Evolutionary conservation across 2,888 invertebrate genomes (phyloP), one percentile per base, ranked within the genome.

Genomic region (Luffia ferchaultella): DNA sequence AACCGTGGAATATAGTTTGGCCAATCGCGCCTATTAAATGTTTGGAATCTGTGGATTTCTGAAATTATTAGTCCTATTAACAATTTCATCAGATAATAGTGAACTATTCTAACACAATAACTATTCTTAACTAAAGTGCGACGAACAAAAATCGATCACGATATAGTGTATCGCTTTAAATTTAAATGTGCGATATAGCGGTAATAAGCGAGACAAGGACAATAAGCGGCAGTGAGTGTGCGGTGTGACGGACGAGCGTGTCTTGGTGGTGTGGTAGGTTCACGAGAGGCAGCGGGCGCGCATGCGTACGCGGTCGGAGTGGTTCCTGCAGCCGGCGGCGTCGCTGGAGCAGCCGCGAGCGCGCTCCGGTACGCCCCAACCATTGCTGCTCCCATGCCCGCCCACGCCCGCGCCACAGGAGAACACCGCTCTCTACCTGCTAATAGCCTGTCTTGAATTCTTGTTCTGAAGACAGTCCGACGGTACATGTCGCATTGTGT

Each of bases 301-400:
- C 62, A 96, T 98, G 95, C 90, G 95, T 73, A 96, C 97, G 59
- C 90, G 98, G 62, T 97, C 97, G 54, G 97, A 98, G 85, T 98
- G 98, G 98, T 98, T 97, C 86, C 89, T 95, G 76, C 90, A 91
- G 65, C 90, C 90, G 52, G 86, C 86, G 57, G 86, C 87, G 54
- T 76, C 84, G 68, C 69, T 80, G 76, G 82, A 82, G 67, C 74
- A 70, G 62, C 64, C 69, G 61, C 73, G 77, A 55, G 56, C 73
- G 58, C 78, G 79, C 67, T 70, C 76, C 70, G 78, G 76, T 73
- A 75, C 77, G 74, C 65, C 68, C 61, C 63, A 67, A 50, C 54
- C 57, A 54, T 58, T 59, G 50, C 55, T 53, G 52, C 56, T 57
- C 51, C 54, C 47, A 43, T 53, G 52, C 52, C 20, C 54, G 51